Base-by-base conservation (phyloP, 2,888 invertebrate species). In the Troides oblongomaculatus region DNA sequence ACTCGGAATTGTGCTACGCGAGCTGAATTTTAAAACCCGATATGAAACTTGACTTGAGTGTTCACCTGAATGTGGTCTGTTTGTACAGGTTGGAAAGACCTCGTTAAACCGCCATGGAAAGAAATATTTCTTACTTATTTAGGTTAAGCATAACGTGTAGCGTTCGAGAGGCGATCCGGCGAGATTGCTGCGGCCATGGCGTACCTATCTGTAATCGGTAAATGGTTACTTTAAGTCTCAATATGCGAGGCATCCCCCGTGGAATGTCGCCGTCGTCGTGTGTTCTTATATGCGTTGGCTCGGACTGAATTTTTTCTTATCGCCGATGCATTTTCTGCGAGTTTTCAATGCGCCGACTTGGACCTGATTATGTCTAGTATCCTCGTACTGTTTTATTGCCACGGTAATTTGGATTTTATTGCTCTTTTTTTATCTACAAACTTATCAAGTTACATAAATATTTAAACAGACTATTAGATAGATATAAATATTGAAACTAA, bases 301-400 rank as follows among this genome's bases (percentile, higher is more conserved):
- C 86, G 89, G 83, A 85, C 90, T 89, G 88, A 90, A 85, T 92
- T 92, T 92, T 92, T 92, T 92, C 90, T 92, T 92, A 92, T 92
- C 92, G 85, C 81, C 85, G 81, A 86, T 88, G 88, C 90, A 92
- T 92, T 91, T 92, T 92, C 90, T 91, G 90, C 92, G 84, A 86
- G 88, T 87, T 90, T 90, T 86, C 88, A 88, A 88, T 86, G 86
- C 84, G 83, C 83, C 1, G 78, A 81, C 83, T 81, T 80, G 81
- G 81, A 79, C 79, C 79, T 80, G 77, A 75, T 75, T 72, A 73
- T 73, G 77, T 81, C 80, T 83, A 79, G 79, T 78, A 76, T 77
- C 76, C 71, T 73, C 74, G 77, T 77, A 78, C 79, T 78, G 73
- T 78, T 78, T 80, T 72, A 73, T 68, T 66, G 69, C 60, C 61